Evolutionary conservation across 2,888 invertebrate genomes (phyloP), one percentile per base, ranked within the genome.

Genomic region (Athrips mouffetella): DNA sequence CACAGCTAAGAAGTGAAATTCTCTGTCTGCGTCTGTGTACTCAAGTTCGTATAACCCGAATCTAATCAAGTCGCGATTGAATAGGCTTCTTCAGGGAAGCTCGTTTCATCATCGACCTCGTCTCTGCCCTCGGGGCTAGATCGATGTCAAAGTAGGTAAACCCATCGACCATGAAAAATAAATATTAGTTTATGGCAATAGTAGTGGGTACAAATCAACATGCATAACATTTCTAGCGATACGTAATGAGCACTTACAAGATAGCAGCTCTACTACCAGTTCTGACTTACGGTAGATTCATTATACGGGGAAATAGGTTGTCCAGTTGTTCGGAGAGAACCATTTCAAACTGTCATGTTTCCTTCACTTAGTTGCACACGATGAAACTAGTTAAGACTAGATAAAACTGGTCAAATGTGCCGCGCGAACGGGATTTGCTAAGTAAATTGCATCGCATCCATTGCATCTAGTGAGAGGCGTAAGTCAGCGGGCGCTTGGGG

Each of bases 401-500:
- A 65, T 72, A 66, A 63, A 59, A 16, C 25, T 13, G 30, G 30
- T 30, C 18, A 53, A 41, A 53, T 76, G 73, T n/a, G n/a, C n/a
- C 45, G 49, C 52, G 55, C 49, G 47, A 56, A 64, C 51, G 47
- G 62, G 59, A 70, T 66, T 67, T 70, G 63, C 62, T 20, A 44
- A 29, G 30, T 31, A 44, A 44, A 27, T 41, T 35, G 69, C 73
- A 67, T 67, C 59, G 69, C 69, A 72, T 76, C 71, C 66, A 76
- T 69, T 70, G 76, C 79, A 70, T 55, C 63, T 60, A 60, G 57
- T 54, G 66, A 63, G 64, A 66, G 65, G 68, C 64, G 65, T 69
- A 67, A 76, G 74, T 76, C 69, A 72, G 67, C 65, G 55, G 52
- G 67, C 62, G 69, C 73, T 62, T 62, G 67, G 73, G 76, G 78